Evolutionary conservation across 1,140 invertebrate species (phyloP), one percentile per base, ranked within the genome.

Genomic region (Chironomus striatipennis): DNA sequence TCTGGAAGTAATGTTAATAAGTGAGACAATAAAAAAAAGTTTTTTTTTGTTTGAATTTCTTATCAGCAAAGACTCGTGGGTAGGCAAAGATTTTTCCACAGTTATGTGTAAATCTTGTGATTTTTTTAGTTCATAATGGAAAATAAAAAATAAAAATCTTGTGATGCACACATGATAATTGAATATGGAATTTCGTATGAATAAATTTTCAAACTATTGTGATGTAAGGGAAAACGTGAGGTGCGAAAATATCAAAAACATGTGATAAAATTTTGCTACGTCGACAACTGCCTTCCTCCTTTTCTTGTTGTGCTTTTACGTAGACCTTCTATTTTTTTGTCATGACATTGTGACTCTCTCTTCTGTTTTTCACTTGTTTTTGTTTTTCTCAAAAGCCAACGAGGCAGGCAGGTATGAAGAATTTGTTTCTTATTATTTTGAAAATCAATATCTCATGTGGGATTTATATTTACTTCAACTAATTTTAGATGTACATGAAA

Each of bases 241-340:
- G 24, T 34, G 24, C n/a, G n/a, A 57, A 57, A n/a, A 57, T 57
- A 57, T 57, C 4, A n/a, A n/a, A 57, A n/a, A 15, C 47, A 57
- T 57, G 47, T 57, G 47, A 57, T 57, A 57, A 34, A 34, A 34
- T 34, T n/a, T 34, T 1, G 24, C 24, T 34, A 34, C 24, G 24
- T 34, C 24, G 24, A 34, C 24, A 34, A 34, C 5, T 34, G 24
- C 5, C 24, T 34, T n/a, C n/a, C n/a, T n/a, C n/a, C n/a, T n/a
- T n/a, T n/a, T 57, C 15, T 47, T 57, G 12, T 15, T 57, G 5
- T 57, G 12, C 47, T 57, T 57, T 15, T 57, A 57, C 47, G 47
- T 57, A 57, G 47, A 57, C 47, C 47, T 57, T 57, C 47, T 57
- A n/a, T 57, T 57, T n/a, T n/a, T n/a, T n/a, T 57, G 12, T 57